These are phyloP conservation scores for Bucorvus abyssinicus DNA, from an alignment of 2,797 vertebrate genomes.

Conservation along the genomic window DNA sequence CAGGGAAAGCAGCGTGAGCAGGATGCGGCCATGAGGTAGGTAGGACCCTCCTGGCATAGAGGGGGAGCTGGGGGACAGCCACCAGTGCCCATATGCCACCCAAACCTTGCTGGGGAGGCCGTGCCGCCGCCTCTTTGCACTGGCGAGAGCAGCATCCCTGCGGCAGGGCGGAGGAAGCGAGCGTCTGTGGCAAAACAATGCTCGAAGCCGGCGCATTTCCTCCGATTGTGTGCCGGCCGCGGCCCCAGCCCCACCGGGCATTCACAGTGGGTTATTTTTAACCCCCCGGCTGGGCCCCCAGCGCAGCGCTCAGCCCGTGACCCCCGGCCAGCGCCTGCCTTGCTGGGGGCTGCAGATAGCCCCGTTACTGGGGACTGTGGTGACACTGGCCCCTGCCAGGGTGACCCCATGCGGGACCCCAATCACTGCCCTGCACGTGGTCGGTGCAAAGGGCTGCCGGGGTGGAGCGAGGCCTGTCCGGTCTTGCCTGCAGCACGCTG, in stretches of 20 bases:
- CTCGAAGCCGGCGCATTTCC: constrained; percentile 36
- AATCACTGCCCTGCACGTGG: accelerated
- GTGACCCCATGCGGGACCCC: accelerated
- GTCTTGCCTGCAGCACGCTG: not conserved
- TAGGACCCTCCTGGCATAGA: accelerated
- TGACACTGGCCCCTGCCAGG: accelerated
- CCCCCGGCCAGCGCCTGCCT: not conserved
- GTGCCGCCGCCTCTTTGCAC: not conserved
- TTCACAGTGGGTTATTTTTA: constrained; percentile 62
- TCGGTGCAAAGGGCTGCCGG: not conserved
- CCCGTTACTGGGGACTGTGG: accelerated
- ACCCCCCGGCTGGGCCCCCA: not conserved
- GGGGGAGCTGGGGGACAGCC: not conserved
- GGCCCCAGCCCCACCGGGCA: constrained; percentile 30
- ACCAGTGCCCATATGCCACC: not conserved
- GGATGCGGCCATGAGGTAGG: accelerated
- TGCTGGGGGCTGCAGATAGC: not conserved
- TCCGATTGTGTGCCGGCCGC: constrained; percentile 44
- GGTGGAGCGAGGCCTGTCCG: not conserved
- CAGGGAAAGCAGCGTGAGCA: accelerated
- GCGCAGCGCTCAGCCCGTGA: not conserved
- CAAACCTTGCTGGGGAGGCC: not conserved
- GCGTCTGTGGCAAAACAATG: constrained; percentile 61
- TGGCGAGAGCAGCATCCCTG: constrained; percentile 48
- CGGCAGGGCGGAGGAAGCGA: constrained; percentile 65